These are phyloP conservation scores for Limnodromus scolopaceus DNA, from an alignment of 2,797 vertebrate species.

Conservation along the genomic window DNA sequence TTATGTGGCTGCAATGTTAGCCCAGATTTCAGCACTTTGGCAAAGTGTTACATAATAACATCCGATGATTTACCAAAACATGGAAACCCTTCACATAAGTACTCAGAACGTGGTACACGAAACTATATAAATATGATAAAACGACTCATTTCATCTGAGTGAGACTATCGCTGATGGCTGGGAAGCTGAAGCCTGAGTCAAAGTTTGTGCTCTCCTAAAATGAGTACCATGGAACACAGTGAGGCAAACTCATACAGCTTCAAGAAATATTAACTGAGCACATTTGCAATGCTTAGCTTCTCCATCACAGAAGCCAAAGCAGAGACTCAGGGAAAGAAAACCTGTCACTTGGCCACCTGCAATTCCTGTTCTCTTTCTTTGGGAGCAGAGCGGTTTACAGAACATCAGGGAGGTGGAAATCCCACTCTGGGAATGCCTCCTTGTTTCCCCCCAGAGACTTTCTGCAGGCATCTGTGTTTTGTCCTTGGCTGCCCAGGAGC, in stretches of 20 bases:
- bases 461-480: background rate
- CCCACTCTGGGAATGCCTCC: background rate
- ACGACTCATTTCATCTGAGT: background rate
- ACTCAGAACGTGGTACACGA: background rate
- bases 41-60: background rate
- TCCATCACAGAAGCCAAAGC: background rate
- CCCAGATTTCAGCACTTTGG: background rate
- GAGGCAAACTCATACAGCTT: background rate
- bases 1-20: background rate
- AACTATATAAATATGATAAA: background rate
- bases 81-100: background rate
- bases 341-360: background rate
- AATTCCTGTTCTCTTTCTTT: background rate
- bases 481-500: background rate
- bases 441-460: background rate
- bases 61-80: background rate
- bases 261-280: background rate
- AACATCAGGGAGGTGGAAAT: background rate
- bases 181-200: background rate
- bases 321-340: background rate
- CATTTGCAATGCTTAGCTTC: background rate
- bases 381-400: background rate
- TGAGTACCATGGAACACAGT: fast-evolving
- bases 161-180: background rate
- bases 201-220: background rate